These are phyloP conservation scores for Trididemnum miniatum DNA, from an alignment of 23 tunicate genomes.

Conservation along the genomic window DNA sequence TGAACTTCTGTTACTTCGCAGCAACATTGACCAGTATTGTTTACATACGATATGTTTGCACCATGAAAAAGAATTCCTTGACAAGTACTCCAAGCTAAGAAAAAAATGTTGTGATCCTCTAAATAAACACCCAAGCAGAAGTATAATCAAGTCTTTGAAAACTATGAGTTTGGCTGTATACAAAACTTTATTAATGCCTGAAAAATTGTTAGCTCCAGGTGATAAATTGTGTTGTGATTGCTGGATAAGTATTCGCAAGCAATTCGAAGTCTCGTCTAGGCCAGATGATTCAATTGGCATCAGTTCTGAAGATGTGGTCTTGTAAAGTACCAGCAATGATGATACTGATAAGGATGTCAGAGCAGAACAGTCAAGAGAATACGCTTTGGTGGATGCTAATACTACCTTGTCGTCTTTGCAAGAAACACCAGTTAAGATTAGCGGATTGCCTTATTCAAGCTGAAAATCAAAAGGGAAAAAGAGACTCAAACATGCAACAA, in stretches of 20 bases:
- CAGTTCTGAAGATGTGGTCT: background rate
- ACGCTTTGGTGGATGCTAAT: background rate
- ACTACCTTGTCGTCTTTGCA: background rate
- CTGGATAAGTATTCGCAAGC: background rate
- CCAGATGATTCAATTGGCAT: background rate
- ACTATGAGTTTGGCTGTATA: background rate
- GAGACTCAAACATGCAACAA: background rate
- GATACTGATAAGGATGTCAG: background rate
- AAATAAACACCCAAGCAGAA: background rate
- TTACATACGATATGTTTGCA: background rate
- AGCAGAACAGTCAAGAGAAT: background rate
- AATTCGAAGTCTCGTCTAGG: background rate
- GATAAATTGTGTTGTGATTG: constrained; percentile 12
- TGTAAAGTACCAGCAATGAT: background rate
- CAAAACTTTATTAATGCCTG: background rate
- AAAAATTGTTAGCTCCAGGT: constrained; percentile 13
- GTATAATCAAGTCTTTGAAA: background rate
- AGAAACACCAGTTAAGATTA: constrained; percentile 3
- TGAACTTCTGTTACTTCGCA: background rate
- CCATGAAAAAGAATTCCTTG: background rate
- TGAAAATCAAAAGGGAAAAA: background rate
- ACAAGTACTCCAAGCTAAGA: background rate
- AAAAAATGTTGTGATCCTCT: background rate
- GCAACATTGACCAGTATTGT: background rate
- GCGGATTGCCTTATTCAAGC: background rate